Evolutionary conservation across 2,797 vertebrate genomes (phyloP).

Genomic region (Paramormyrops hopkinsi): DNA sequence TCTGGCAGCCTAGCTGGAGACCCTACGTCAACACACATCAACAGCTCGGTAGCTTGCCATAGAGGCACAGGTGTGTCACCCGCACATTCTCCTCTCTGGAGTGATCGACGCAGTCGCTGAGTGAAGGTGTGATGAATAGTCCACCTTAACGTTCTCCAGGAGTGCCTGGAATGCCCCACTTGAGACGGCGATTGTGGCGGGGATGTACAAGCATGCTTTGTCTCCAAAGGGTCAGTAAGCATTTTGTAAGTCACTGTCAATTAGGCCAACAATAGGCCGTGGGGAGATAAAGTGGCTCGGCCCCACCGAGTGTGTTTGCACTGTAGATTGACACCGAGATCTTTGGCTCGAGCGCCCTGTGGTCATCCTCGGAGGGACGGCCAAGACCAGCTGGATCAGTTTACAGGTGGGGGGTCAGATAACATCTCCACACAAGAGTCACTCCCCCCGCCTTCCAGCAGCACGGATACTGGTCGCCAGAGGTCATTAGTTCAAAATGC

Average conservation of each 20-base stretch:
- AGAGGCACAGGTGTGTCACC: neutral
- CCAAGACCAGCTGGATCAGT: conserved; percentile 40
- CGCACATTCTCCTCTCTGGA: neutral
- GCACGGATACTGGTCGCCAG: neutral
- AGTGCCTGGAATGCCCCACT: conserved; percentile 49
- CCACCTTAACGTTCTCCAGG: conserved; percentile 43
- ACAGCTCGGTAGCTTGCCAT: neutral
- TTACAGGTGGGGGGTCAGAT: conserved; percentile 52
- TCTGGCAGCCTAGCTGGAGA: neutral
- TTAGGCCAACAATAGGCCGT: conserved; percentile 53
- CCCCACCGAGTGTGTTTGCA: conserved; percentile 37
- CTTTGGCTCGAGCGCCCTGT: neutral
- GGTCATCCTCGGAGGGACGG: conserved; percentile 42
- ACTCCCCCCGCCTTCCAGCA: conserved; percentile 44
- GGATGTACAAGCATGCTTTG: conserved; percentile 65
- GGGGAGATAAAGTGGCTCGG: conserved; percentile 61
- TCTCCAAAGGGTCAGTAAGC: conserved; percentile 55
- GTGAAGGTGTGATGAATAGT: conserved; percentile 57
- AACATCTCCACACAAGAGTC: conserved; percentile 51
- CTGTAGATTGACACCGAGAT: neutral
- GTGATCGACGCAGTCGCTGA: neutral
- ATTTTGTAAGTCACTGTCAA: conserved; percentile 49
- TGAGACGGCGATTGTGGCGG: conserved; percentile 57
- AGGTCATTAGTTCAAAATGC: neutral
- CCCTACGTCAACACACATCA: neutral